Evolutionary conservation across 2,797 vertebrate species (phyloP).

Genomic region (Aplochiton taeniatus): DNA sequence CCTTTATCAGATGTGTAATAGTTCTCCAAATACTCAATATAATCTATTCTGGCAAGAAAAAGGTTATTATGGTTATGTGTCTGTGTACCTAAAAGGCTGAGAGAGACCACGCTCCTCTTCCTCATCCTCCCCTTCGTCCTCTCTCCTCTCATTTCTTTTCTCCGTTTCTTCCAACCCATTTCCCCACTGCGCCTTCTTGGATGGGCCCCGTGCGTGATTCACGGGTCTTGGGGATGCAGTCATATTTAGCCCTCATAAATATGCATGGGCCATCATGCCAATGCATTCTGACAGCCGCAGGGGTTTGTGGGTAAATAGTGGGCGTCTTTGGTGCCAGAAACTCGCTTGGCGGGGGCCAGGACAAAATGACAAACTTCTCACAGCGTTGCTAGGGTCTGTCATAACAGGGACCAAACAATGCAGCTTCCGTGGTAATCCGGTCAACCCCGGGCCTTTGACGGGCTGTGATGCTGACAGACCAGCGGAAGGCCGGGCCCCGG

Average conservation of each 20-base stretch:
- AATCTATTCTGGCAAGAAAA: no score
- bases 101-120: no score
- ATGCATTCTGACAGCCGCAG: slow-evolving; percentile 54
- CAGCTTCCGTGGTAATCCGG: slow-evolving; percentile 44
- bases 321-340: slow-evolving; percentile 36
- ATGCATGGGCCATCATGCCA: slow-evolving; percentile 53
- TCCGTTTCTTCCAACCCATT: slow-evolving; percentile 19
- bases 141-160: slow-evolving; percentile 1
- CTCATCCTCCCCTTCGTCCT: no score
- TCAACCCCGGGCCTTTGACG: slow-evolving; percentile 36
- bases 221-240: slow-evolving; percentile 33
- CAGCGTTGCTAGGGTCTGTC: slow-evolving; percentile 58
- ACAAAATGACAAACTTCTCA: slow-evolving; percentile 57
- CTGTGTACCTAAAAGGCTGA: no score
- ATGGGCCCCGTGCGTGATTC: slow-evolving; percentile 28
- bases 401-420: slow-evolving; percentile 61
- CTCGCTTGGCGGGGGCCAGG: slow-evolving; percentile 34
- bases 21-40: no score
- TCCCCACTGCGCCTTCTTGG: background rate
- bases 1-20: background rate
- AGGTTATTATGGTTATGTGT: no score
- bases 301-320: slow-evolving; percentile 57
- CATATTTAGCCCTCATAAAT: slow-evolving; percentile 55
- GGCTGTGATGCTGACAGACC: slow-evolving; percentile 42
- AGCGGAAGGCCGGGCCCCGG: slow-evolving; percentile 7